Base-by-base conservation (phyloP, 2,113 vertebrate genomes). In the Entosphenus tridentatus region DNA sequence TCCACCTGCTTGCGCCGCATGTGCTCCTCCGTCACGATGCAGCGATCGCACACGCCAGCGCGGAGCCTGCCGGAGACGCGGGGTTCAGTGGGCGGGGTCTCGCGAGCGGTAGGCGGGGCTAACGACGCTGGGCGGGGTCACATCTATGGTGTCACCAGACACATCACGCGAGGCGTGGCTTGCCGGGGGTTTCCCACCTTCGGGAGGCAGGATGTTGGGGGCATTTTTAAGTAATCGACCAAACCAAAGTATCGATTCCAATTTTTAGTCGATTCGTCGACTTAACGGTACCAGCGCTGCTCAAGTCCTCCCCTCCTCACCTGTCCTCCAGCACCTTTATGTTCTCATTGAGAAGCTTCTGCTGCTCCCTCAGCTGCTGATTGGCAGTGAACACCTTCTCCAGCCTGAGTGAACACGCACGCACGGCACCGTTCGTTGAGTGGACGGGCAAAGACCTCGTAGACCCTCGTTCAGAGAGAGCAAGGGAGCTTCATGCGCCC, bases 371-470 rank as follows among this genome's bases (percentile, higher is more conserved):
- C 67, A 96, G 80, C 70, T 89, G 85, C 70, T 92, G 88, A 74
- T 89, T 95, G 74, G 87, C 91, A 57, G 76, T 84, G 75, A 85
- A 88, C 78, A 88, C 95, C 73, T 89, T 83, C 76, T 95, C 87
- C 56, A 98, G 83, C 72, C 82, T 89, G 73, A 92, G 85, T 67
- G 93, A 91, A 77, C 62, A 16, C 21, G n/a, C 21, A 21, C n/a
- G 21, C 9, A 65, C n/a, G 21, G 21, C 9, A 11, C n/a, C n/a
- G 10, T 9, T 8, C n/a, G 10, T 16, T 62, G 13, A 62, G 21
- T 16, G 21, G 62, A 65, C 21, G n/a, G n/a, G 21, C n/a, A 9
- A 65, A 65, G n/a, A 65, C 2, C n/a, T n/a, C 21, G 62, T 65
- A 11, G n/a, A 9, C 10, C 21, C 62, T 9, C n/a, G n/a, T n/a